A percentile compares a stretch with the other conserved stretches of the same genome.
These are phyloP conservation scores for human DNA, from an alignment of 2,113 vertebrate species.

Conservation along the genomic window DNA sequence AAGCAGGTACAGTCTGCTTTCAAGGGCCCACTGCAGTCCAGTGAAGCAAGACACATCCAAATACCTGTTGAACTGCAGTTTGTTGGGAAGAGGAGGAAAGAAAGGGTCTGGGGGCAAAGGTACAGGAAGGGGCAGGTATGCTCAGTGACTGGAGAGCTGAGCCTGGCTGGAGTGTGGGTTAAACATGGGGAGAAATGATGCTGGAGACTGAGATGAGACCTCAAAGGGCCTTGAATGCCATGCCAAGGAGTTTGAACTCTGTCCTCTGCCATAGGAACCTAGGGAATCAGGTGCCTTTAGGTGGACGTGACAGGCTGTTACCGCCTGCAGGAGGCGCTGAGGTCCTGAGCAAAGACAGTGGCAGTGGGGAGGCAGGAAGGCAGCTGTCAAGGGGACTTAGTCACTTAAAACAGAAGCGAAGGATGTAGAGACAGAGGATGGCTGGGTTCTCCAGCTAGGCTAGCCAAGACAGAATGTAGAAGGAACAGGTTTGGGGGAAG, in stretches of 20 bases:
- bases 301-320: neutral
- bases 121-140: neutral
- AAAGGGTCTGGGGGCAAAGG: neutral
- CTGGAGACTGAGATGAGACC: neutral
- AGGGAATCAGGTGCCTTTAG: neutral
- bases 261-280: neutral
- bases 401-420: neutral
- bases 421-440: neutral
- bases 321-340: neutral
- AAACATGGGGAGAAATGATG: too few species aligned
- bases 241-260: neutral
- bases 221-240: neutral
- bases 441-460: neutral
- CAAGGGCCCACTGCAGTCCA: neutral
- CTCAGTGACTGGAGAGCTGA: neutral
- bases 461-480: neutral
- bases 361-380: neutral
- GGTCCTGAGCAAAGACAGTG: neutral
- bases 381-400: neutral
- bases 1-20: neutral
- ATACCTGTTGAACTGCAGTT: neutral
- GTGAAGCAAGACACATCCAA: neutral
- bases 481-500: neutral
- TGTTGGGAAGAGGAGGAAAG: neutral
- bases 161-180: neutral